Percentiles rank a stretch among this genome's conserved stretches.
Conservation (phyloP, 2,113 vertebrate species). For the Emberiza fucata region DNA sequence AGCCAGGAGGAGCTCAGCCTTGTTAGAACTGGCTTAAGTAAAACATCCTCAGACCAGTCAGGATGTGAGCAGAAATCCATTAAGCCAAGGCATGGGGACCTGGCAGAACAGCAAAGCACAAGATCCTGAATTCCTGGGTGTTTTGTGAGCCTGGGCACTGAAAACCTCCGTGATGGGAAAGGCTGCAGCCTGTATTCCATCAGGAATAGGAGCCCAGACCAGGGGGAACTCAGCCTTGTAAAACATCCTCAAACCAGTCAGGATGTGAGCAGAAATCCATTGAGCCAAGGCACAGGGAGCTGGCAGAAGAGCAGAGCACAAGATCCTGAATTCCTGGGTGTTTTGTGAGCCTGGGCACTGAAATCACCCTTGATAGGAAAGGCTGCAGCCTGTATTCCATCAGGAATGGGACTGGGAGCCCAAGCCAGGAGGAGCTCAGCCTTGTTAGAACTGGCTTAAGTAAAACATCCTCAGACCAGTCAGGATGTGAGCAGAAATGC, state of each 20-base stretch:
- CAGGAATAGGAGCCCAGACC: not conserved
- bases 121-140: not conserved
- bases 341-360: not conserved
- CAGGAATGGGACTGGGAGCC: not conserved
- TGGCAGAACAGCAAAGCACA: not conserved
- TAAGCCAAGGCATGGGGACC: not conserved
- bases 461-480: not conserved
- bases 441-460: not conserved
- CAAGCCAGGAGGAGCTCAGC: rapidly evolving
- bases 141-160: not conserved
- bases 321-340: not conserved
- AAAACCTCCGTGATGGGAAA: not conserved
- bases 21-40: too few relatives aligned
- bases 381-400: not conserved
- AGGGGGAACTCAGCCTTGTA: too few relatives aligned
- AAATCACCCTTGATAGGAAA: not conserved
- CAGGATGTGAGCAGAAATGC: not conserved
- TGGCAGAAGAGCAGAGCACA: too few relatives aligned
- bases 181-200: not conserved
- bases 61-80: not conserved
- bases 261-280: too few relatives aligned
- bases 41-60: not conserved
- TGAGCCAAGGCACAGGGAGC: too few relatives aligned
- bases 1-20: rapidly evolving
- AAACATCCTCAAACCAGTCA: too few relatives aligned